phyloP scores from a whole-genome alignment of 2,888 invertebrate species.

The Andricus quercusramuli region DNA sequence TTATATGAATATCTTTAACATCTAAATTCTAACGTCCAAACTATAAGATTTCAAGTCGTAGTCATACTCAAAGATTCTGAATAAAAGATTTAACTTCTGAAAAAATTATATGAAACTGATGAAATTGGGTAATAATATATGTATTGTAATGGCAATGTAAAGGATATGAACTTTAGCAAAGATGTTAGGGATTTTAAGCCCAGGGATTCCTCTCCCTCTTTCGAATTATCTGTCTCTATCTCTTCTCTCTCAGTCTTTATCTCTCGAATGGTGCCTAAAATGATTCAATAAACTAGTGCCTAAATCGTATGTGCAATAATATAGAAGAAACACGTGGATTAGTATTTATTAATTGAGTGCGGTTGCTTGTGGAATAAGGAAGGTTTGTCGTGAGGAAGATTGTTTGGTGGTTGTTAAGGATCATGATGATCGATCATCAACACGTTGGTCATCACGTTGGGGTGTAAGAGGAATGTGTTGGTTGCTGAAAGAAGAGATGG shows the following conservation, averaged over 20 bases:
- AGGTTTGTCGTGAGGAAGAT: not conserved
- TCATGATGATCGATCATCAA: slow-evolving; percentile 7
- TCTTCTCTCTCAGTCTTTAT: slow-evolving; percentile 15
- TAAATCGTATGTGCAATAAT: slow-evolving; percentile 57
- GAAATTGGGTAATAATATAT: not conserved
- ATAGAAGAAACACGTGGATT: slow-evolving; percentile 4
- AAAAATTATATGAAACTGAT: no score
- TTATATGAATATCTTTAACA: not conserved
- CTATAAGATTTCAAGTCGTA: not conserved
- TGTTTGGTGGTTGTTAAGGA: slow-evolving; percentile 20
- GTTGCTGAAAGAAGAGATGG: not conserved
- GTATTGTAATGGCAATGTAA: not conserved
- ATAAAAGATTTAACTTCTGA: no score
- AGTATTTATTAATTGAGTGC: slow-evolving; percentile 8
- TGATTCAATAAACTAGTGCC: slow-evolving; percentile 70
- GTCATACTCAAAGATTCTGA: not conserved
- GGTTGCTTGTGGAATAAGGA: not conserved
- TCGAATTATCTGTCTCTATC: not conserved
- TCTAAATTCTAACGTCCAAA: not conserved
- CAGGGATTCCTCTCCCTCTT: slow-evolving; percentile 2
- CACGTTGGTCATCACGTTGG: not conserved
- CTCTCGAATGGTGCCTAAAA: slow-evolving; percentile 68
- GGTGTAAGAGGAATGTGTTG: not conserved
- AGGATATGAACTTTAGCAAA: not conserved
- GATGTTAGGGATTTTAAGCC: not conserved